Evolutionary conservation across 2,888 invertebrate genomes (phyloP), one percentile per base, ranked within the genome.

Genomic region (Cheilosia scutellata): DNA sequence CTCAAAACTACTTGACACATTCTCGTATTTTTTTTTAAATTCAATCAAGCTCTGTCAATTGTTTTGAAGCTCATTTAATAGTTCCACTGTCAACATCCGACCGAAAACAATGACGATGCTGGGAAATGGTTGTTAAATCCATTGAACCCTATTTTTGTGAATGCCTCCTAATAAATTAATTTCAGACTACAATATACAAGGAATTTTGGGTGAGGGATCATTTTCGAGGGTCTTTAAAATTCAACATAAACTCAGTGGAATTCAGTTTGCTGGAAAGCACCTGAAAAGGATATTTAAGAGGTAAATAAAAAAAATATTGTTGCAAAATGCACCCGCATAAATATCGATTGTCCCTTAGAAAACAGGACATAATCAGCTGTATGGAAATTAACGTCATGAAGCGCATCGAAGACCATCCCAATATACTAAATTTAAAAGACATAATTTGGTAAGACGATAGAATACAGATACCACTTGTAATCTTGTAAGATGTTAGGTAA

Each of bases 201-300:
- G 94, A 78, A 94, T 95, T 93, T 95, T 95, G 89, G 95, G 95
- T 27, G 95, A 95, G 91, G 95, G 95, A 13, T 95, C 95, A 31
- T 95, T 95, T 92, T 95, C 95, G 1, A 95, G 95, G 89, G 95
- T 95, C 33, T 90, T 95, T 83, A 95, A 95, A 93, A 95, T 95
- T 90, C 94, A 94, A 90, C 93, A 95, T 87, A 92, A 93, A 82
- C 90, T 91, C 87, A 94, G 93, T 80, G 94, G 94, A 68, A 89
- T 91, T 37, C 91, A 92, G 63, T 94, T 93, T 90, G 95, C 95
- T 6, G 95, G 95, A 58, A 95, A 95, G 91, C 92, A 94, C 88
- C 92, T 95, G 88, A 95, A 95, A 89, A 94, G 94, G 89, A 91
- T 91, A 79, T 95, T 94, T 90, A 93, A 93, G 89, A 93, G 93